These are phyloP conservation scores for Lagocephalus sceleratus DNA, from an alignment of 2,797 vertebrate genomes.

Conservation along the genomic window DNA sequence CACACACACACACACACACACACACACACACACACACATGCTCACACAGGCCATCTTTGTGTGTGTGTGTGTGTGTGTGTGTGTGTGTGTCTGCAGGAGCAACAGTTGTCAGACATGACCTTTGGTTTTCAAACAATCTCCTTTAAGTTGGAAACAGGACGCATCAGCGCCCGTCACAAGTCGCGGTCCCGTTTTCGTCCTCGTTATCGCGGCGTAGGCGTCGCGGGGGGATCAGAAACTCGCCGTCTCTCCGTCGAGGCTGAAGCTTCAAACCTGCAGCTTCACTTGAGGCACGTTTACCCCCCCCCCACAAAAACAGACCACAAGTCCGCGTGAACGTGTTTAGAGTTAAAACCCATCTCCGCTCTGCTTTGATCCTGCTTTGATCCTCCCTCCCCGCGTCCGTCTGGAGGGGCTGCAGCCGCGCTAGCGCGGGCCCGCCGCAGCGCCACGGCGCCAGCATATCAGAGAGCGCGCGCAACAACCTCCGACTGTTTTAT, in stretches of 20 bases:
- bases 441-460: constrained; percentile 42
- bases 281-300: no score
- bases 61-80: constrained; percentile 11
- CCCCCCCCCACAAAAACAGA: no score
- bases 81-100: constrained; percentile 10
- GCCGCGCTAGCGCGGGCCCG: constrained; percentile 19
- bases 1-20: constrained; percentile 61
- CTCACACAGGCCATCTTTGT: no score
- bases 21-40: constrained; percentile 53
- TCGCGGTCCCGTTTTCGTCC: no score
- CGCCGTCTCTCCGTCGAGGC: no score
- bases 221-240: no score
- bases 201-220: no score
- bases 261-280: no score
- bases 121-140: neutral
- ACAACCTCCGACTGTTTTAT: constrained; percentile 62
- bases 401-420: constrained; percentile 6
- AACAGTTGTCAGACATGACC: constrained; percentile 17
- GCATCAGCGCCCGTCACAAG: no score
- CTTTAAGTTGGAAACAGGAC: no score
- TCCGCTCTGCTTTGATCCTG: neutral
- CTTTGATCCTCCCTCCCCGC: neutral
- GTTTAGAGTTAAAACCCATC: no score
- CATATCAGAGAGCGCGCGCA: constrained; percentile 60
- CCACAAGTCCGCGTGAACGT: no score